Evolutionary conservation across 53 echinoderm and acorn worm species (phyloP).

Genomic region (Patiria pectinifera): DNA sequence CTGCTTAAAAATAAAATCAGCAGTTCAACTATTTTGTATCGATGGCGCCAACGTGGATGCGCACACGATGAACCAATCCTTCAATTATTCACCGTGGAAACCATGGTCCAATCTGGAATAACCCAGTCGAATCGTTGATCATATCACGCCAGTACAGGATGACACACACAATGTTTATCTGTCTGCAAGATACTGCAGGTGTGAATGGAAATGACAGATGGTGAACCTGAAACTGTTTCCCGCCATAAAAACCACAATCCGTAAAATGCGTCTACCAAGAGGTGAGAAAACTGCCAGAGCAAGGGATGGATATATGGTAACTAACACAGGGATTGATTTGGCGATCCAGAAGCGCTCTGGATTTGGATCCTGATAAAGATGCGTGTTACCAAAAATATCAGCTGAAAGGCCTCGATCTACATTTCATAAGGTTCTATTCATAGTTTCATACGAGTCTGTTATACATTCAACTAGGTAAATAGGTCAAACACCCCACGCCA

Average conservation of each 20-base stretch:
- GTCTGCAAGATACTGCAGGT: neutral
- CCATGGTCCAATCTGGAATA: neutral
- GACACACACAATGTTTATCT: neutral
- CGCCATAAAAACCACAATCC: neutral
- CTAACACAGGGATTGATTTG: no score
- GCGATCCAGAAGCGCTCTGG: no score
- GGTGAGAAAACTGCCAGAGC: neutral
- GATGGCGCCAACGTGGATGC: neutral
- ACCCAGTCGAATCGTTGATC: neutral
- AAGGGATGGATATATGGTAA: neutral
- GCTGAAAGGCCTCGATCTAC: neutral
- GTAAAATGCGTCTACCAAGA: neutral
- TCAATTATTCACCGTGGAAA: neutral
- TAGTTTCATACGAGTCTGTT: neutral
- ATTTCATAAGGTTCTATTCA: neutral
- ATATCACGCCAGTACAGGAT: neutral
- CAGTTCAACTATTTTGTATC: neutral
- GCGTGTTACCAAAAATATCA: neutral
- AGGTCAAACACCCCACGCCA: neutral
- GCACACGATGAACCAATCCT: neutral
- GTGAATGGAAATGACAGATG: neutral
- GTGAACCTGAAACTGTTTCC: neutral
- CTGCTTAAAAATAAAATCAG: neutral
- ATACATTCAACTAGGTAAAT: neutral
- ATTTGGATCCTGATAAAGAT: neutral